A percentile compares a stretch with the other conserved stretches of the same genome.
phyloP scores from a whole-genome alignment of 2,888 invertebrate genomes.

The Hirtodrosophila cameraria region DNA sequence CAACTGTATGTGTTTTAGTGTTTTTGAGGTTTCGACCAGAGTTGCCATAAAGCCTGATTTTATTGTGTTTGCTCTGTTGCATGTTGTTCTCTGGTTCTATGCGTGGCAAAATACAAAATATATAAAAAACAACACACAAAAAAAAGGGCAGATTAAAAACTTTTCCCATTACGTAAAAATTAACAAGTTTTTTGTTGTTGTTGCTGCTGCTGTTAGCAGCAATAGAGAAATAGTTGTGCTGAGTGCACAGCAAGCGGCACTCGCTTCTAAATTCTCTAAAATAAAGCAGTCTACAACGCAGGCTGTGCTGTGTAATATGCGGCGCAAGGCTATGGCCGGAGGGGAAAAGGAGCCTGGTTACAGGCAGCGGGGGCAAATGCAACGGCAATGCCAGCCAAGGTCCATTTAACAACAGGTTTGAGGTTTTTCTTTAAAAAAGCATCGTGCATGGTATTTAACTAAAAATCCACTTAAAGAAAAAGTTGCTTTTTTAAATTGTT shows the following conservation, averaged over 20 bases:
- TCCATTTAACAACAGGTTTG: constrained; percentile 52
- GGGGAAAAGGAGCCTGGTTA: background rate
- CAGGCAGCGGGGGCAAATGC: constrained; percentile 16
- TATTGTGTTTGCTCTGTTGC: constrained; percentile 56
- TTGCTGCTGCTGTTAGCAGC: constrained; percentile 24
- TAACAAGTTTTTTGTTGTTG: constrained; percentile 65
- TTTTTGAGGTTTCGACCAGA: constrained; percentile 50
- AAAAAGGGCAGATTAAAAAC: constrained; percentile 71
- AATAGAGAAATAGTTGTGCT: constrained; percentile 63
- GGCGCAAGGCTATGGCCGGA: constrained; percentile 16
- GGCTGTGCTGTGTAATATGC: constrained; percentile 7
- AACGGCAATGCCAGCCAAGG: constrained; percentile 37
- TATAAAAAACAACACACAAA: constrained; percentile 14
- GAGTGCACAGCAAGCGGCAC: constrained; percentile 39
- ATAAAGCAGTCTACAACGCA: constrained; percentile 37
- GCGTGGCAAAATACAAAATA: constrained; percentile 13
- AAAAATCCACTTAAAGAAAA: background rate
- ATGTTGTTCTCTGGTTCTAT: constrained; percentile 11
- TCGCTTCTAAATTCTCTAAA: constrained; percentile 63
- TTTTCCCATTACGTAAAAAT: constrained; percentile 79
- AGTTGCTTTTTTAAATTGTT: no score
- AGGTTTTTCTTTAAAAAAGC: constrained; percentile 26
- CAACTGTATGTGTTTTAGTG: constrained; percentile 52
- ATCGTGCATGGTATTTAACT: constrained; percentile 13
- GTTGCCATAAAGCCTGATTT: constrained; percentile 72